A percentile compares a stretch with the other conserved stretches of the same genome.
phyloP scores from a whole-genome alignment of 2,888 invertebrate genomes.

The Rhodophaea formosa region DNA sequence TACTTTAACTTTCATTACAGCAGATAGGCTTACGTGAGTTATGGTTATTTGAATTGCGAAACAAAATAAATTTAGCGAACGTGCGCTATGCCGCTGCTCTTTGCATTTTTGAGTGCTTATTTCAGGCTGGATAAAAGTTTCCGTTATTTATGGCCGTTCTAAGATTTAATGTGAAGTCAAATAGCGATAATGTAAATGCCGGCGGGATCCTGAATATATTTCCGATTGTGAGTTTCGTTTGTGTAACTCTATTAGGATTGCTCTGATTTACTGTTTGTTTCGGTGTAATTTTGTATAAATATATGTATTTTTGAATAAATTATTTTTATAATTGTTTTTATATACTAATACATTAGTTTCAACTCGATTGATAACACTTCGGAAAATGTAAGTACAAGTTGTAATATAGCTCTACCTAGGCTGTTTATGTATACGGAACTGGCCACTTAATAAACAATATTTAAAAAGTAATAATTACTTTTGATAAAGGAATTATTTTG shows the following conservation, averaged over 20 bases:
- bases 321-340: too few species aligned
- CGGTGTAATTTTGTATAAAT: too few species aligned
- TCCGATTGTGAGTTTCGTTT: slow-evolving; percentile 35
- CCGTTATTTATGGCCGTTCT: slow-evolving; percentile 76
- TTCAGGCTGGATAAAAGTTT: slow-evolving; percentile 80
- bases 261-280: background rate
- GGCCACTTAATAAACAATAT: too few species aligned
- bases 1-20: slow-evolving; percentile 65
- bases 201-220: slow-evolving; percentile 71
- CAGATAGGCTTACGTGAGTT: slow-evolving; percentile 80
- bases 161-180: slow-evolving; percentile 81
- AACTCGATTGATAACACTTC: too few species aligned
- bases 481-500: too few species aligned
- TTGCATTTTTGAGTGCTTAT: slow-evolving; percentile 82
- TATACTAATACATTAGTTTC: too few species aligned
- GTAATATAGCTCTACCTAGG: too few species aligned
- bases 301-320: too few species aligned
- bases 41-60: slow-evolving; percentile 82
- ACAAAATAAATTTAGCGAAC: slow-evolving; percentile 81
- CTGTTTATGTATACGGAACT: too few species aligned
- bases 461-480: too few species aligned
- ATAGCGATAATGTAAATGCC: slow-evolving; percentile 76
- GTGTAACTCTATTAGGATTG: background rate
- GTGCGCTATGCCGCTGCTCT: slow-evolving; percentile 79
- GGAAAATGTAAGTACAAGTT: too few species aligned